Percentiles rank a stretch among this genome's conserved stretches.
phyloP scores from a whole-genome alignment of 2,888 invertebrate genomes.

The Iphiclides podalirius region DNA sequence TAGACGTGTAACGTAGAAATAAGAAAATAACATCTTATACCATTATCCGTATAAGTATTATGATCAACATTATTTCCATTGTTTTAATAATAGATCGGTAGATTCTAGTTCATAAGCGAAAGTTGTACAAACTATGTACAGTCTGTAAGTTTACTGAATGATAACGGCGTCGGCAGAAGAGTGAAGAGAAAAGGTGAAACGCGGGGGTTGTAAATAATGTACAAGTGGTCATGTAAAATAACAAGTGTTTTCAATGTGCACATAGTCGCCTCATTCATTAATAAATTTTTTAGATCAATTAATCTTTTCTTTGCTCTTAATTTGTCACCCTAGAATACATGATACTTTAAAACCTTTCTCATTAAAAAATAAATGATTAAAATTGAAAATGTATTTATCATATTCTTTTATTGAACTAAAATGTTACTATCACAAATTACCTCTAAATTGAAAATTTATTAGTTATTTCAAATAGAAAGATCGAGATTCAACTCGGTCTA shows the following conservation, averaged over 20 bases:
- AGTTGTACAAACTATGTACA: slow-evolving; percentile 78
- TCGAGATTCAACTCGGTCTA: too few species aligned
- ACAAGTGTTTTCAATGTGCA: slow-evolving; percentile 79
- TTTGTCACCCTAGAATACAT: background rate
- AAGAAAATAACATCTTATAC: slow-evolving; percentile 74
- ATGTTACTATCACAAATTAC: too few species aligned
- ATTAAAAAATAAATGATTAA: too few species aligned
- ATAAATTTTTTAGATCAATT: slow-evolving; percentile 79
- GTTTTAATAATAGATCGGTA: slow-evolving; percentile 65
- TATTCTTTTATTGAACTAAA: too few species aligned
- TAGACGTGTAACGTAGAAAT: slow-evolving; percentile 63
- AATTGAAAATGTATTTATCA: too few species aligned
- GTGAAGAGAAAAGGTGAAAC: slow-evolving; percentile 34
- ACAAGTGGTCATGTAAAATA: slow-evolving; percentile 72
- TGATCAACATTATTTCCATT: slow-evolving; percentile 77
- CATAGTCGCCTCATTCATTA: slow-evolving; percentile 80
- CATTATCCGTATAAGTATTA: slow-evolving; percentile 75
- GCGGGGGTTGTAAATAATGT: slow-evolving; percentile 73
- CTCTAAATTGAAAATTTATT: too few species aligned
- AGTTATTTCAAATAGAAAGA: too few species aligned
- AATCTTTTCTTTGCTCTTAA: slow-evolving; percentile 36
- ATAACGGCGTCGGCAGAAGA: slow-evolving; percentile 34
- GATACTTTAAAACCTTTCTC: too few species aligned
- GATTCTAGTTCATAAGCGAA: slow-evolving; percentile 55
- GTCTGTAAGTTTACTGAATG: slow-evolving; percentile 52